These are phyloP conservation scores for Meteorus sp. DNA, from an alignment of 1,140 invertebrate genomes.

Conservation along the genomic window DNA sequence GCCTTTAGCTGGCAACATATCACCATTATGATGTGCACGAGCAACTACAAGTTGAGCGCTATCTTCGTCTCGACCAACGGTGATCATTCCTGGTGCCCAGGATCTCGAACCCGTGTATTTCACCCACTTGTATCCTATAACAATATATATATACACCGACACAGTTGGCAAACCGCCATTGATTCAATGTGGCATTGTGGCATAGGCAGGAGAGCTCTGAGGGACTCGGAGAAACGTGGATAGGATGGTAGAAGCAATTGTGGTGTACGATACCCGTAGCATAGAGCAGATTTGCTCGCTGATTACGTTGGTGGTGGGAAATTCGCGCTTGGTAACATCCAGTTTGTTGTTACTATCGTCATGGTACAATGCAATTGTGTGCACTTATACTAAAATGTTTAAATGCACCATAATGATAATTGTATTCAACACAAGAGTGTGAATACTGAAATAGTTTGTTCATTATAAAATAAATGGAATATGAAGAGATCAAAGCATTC, in stretches of 20 bases:
- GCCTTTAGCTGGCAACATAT: conserved; percentile 57
- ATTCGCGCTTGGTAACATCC: conserved; percentile 8
- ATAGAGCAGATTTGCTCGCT: conserved; percentile 21
- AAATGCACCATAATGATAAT: too few relatives aligned
- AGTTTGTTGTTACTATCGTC: conserved; percentile 8
- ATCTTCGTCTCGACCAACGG: conserved; percentile 55
- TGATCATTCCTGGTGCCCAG: conserved; percentile 52
- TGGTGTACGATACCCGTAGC: conserved; percentile 13
- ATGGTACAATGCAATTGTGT: not conserved
- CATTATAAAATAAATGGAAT: too few relatives aligned
- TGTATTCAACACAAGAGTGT: too few relatives aligned
- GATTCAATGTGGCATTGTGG: conserved; percentile 21
- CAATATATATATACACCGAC: too few relatives aligned
- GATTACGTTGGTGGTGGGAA: conserved; percentile 22
- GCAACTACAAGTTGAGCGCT: conserved; percentile 57
- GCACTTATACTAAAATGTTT: too few relatives aligned
- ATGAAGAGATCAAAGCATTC: too few relatives aligned
- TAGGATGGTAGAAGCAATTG: conserved; percentile 22
- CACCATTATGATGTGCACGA: conserved; percentile 54
- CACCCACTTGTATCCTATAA: conserved; percentile 47
- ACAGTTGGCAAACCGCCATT: conserved; percentile 21
- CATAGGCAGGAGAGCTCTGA: not conserved
- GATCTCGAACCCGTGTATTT: conserved; percentile 43
- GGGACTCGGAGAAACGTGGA: conserved; percentile 13
- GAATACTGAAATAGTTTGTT: too few relatives aligned